phyloP scores from a whole-genome alignment of 2,888 invertebrate genomes.

The Ommatoiulus sabulosus region DNA sequence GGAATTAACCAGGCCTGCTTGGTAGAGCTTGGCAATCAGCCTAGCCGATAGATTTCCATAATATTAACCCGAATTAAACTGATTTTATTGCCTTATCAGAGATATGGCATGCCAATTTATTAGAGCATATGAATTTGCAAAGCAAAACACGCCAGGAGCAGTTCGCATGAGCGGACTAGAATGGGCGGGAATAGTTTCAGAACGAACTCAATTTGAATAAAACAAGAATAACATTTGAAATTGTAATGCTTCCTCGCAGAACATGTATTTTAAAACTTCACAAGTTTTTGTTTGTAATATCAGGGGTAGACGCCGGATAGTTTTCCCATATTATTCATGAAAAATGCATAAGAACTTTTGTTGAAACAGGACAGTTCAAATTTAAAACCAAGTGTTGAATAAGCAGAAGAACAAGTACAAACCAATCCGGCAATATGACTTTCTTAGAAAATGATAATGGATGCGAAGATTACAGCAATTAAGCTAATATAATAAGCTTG shows the following conservation, averaged over 20 bases:
- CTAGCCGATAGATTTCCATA: not conserved
- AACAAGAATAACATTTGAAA: not conserved
- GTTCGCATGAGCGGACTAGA: not conserved
- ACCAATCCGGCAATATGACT: too few relatives aligned
- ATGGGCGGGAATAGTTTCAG: not conserved
- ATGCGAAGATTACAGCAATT: too few relatives aligned
- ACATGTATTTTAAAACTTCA: not conserved
- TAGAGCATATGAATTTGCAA: constrained; percentile 4
- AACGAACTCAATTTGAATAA: not conserved
- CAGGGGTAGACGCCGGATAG: too few relatives aligned
- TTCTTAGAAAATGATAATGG: too few relatives aligned
- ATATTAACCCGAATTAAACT: constrained; percentile 13
- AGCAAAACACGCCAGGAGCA: not conserved
- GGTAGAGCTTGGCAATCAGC: not conserved
- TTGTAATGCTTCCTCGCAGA: not conserved
- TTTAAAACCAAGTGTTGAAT: too few relatives aligned
- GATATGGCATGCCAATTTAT: not conserved
- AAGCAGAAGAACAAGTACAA: too few relatives aligned
- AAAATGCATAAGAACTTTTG: not conserved
- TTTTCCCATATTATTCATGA: not conserved
- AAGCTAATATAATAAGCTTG: too few relatives aligned
- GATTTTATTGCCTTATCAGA: not conserved
- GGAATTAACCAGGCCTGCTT: not conserved
- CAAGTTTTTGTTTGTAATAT: not conserved
- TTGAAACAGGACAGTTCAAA: too few relatives aligned